Percentiles rank a stretch among this genome's conserved stretches.
These are phyloP conservation scores for Andricus quercusramuli DNA, from an alignment of 2,888 invertebrate species.

Conservation along the genomic window DNA sequence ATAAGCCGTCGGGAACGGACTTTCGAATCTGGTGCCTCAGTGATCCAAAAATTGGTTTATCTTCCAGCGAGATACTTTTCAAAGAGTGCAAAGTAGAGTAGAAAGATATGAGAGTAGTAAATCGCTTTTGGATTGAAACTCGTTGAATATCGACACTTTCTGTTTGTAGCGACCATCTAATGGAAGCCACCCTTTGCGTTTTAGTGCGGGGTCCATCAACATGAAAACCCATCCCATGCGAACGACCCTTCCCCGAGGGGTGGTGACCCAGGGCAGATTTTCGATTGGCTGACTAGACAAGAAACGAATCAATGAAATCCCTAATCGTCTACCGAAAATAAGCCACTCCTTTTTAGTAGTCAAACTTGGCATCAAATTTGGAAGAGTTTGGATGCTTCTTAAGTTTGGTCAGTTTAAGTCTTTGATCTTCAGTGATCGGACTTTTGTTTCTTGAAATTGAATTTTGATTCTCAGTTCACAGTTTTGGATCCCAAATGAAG, in stretches of 20 bases:
- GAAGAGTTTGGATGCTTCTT: constrained; percentile 9
- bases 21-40: not conserved
- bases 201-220: constrained; percentile 35
- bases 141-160: constrained; percentile 9
- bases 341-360: constrained; percentile 49
- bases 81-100: not conserved
- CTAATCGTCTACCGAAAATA: constrained; percentile 18
- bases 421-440: not conserved
- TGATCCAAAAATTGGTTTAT: not conserved
- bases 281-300: constrained; percentile 39
- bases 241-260: constrained; percentile 42
- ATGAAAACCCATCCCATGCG: constrained; percentile 14
- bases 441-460: not conserved
- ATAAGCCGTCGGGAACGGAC: not conserved
- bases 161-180: constrained; percentile 32
- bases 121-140: not conserved
- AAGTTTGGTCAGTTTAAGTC: not conserved
- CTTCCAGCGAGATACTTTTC: not conserved
- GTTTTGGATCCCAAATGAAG: no score
- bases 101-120: not conserved
- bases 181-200: constrained; percentile 20
- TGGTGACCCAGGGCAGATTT: constrained; percentile 27
- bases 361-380: not conserved
- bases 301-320: constrained; percentile 34
- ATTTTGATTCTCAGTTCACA: not conserved